Base-by-base conservation (phyloP, 2,888 invertebrate genomes). In the Brachyptera risi region DNA sequence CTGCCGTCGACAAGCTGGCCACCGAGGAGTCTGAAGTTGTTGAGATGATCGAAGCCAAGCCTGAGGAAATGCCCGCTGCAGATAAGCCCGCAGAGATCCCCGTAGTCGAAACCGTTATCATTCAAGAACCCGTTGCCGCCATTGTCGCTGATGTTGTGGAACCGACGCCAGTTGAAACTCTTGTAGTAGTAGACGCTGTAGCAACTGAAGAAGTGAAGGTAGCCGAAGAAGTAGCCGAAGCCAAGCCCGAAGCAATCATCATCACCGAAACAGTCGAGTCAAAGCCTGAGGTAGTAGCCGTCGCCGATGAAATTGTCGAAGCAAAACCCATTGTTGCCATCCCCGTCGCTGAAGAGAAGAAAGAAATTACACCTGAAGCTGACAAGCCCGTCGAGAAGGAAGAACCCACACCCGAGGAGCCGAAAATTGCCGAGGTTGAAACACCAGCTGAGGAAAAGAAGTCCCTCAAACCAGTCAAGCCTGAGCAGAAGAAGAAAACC, bases 31-130 rank as follows among this genome's bases (percentile, higher is more conserved):
- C 31, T 17, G 24, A 56, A 11, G 56, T 23, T 44, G 56, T 24
- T 17, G 60, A 17, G 56, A 56, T 67, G 67, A 42, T 59, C 62
- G 24, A 59, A 60, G 11, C 51, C 66, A 63, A 23, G 66, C 67
- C 26, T 63, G 60, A 27, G 37, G 44, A 58, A 64, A 62, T 54
- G 64, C 11, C 42, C 4, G 63, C 66, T 19, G 67, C 67, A 13
- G 67, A 68, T 9, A 56, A 65, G n/a, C 24, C 63, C 63, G 56
- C 60, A 56, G 65, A 60, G 40, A 51, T 54, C 54, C 47, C 69
- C 13, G 68, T 66, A 23, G 65, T 62, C 13, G 65, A 69, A n/a
- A 65, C 61, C 4, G 67, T 66, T 4, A 56, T 64, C 3, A n/a
- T n/a, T n/a, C n/a, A n/a, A n/a, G n/a, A n/a, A n/a, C n/a, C n/a